A percentile compares a stretch with the other conserved stretches of the same genome.
Conservation (phyloP, 2,888 invertebrate species). For the Oscheius myriophilus region DNA sequence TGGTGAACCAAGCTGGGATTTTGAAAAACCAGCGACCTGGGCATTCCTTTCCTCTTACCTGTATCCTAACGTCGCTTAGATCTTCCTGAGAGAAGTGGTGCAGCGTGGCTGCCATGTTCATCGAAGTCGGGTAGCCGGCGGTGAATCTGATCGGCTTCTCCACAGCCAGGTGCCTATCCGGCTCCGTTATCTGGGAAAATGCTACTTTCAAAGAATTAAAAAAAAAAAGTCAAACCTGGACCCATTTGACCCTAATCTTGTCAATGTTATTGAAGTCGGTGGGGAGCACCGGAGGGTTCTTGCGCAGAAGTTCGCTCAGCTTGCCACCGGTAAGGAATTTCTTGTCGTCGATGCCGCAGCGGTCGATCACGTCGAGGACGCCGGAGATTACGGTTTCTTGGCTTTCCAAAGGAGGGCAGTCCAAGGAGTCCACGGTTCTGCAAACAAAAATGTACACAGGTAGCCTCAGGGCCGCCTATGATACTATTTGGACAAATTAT, state of each 20-base stretch:
- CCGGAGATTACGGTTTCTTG: constrained; percentile 12
- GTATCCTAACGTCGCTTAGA: constrained; percentile 46
- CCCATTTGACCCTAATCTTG: constrained; percentile 47
- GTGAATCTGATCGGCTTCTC: constrained; percentile 56
- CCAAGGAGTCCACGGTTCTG: not conserved
- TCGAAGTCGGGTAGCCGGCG: constrained; percentile 60
- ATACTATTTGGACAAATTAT: too few species aligned
- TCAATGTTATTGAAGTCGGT: constrained; percentile 33
- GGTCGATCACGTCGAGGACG: not conserved
- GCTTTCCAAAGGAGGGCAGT: not conserved
- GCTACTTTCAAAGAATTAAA: too few species aligned
- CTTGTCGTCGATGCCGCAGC: constrained; percentile 26
- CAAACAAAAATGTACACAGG: not conserved
- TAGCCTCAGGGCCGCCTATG: too few species aligned
- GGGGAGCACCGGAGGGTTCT: constrained; percentile 35
- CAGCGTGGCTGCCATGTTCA: constrained; percentile 49
- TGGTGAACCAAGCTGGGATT: too few species aligned
- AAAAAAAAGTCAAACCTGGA: constrained; percentile 29
- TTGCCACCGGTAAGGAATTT: constrained; percentile 35
- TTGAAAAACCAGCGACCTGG: not conserved
- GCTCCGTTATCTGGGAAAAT: constrained; percentile 46
- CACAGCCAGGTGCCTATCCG: constrained; percentile 50
- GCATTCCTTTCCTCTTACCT: constrained; percentile 32
- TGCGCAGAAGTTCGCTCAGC: constrained; percentile 21
- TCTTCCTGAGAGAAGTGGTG: constrained; percentile 53